Percentiles rank a stretch among this genome's conserved stretches.
Evolutionary conservation across 2,113 vertebrate species (phyloP).

Genomic region (Grammomys surdaster): DNA sequence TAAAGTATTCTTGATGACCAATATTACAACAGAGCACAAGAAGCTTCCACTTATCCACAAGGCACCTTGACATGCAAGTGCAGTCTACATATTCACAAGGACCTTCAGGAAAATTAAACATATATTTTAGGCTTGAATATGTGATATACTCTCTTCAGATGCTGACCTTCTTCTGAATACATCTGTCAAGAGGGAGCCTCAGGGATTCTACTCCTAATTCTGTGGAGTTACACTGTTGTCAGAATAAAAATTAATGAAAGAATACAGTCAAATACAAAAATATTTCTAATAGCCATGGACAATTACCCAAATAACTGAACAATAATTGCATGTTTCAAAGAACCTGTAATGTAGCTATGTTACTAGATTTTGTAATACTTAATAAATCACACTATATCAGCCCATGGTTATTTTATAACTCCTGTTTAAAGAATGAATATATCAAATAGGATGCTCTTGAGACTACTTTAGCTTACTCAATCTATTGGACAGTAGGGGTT

Average conservation of each 20-base stretch:
- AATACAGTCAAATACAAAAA: background rate
- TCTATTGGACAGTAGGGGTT: background rate
- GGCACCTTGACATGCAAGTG: background rate
- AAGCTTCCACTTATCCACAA: background rate
- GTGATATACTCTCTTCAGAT: background rate
- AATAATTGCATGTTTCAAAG: background rate
- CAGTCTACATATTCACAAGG: background rate
- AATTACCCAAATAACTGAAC: background rate
- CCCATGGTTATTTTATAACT: background rate
- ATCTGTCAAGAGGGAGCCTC: background rate
- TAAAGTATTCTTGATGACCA: background rate
- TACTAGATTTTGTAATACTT: background rate
- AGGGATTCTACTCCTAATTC: background rate
- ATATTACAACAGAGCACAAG: background rate
- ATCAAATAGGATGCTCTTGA: background rate
- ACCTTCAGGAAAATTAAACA: background rate
- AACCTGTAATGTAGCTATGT: background rate
- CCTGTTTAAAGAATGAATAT: background rate
- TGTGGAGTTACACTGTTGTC: background rate
- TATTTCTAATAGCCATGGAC: background rate
- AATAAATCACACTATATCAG: background rate
- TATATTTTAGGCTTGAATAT: background rate
- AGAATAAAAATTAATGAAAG: background rate
- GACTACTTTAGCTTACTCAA: background rate
- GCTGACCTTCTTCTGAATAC: background rate